phyloP scores from a whole-genome alignment of 2,888 invertebrate species.

The Muscina levida region DNA sequence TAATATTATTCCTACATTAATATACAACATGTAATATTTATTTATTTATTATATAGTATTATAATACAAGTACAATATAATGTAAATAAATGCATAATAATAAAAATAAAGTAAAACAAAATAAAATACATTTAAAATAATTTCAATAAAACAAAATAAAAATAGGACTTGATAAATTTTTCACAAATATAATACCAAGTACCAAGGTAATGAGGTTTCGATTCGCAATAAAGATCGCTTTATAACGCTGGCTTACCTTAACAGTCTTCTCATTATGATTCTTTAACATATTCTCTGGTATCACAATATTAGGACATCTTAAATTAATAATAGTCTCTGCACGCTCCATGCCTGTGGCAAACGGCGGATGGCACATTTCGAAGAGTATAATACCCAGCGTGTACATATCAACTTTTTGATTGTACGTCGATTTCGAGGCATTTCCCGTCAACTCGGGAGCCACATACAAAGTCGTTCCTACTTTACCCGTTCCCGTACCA shows the following conservation, averaged over 20 bases:
- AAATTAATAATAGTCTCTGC: conserved; percentile 88
- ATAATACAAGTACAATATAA: too few relatives aligned
- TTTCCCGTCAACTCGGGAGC: conserved; percentile 93
- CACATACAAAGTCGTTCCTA: conserved; percentile 97
- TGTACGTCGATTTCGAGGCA: conserved; percentile 87
- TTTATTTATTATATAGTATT: too few relatives aligned
- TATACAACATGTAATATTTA: too few relatives aligned
- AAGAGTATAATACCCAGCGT: conserved; percentile 95
- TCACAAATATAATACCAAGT: too few relatives aligned
- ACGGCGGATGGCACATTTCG: conserved; percentile 94
- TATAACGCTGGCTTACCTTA: conserved; percentile 80
- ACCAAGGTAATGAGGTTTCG: too few relatives aligned
- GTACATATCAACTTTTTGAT: conserved; percentile 94
- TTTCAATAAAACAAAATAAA: too few relatives aligned
- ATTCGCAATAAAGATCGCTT: background rate
- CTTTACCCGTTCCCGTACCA: conserved; percentile 86
- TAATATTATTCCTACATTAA: too few relatives aligned
- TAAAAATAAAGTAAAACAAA: too few relatives aligned
- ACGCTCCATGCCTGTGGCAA: conserved; percentile 94
- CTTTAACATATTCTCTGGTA: conserved; percentile 86
- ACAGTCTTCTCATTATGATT: conserved; percentile 76
- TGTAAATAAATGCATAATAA: too few relatives aligned
- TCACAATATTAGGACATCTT: conserved; percentile 84
- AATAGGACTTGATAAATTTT: too few relatives aligned
- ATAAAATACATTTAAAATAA: too few relatives aligned